Base-by-base conservation (phyloP, 2,888 invertebrate genomes). In the Hypomecis punctinalis region DNA sequence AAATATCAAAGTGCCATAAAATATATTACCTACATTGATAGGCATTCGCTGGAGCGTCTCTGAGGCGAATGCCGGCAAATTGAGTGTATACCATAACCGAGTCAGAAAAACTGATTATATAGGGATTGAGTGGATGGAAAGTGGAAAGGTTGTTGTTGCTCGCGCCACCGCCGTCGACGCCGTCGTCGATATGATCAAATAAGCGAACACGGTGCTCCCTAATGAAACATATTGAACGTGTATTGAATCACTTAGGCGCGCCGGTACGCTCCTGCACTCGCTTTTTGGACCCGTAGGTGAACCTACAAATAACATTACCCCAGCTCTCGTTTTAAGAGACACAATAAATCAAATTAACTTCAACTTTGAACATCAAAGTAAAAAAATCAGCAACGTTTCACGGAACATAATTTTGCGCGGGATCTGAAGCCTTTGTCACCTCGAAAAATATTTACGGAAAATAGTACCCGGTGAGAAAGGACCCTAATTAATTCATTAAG, bases 151-250 rank as follows among this genome's bases (percentile, higher is more conserved):
- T 73, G 71, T 77, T 73, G 82, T 73, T 80, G 79, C 74, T 74
- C 76, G 63, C 57, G 52, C 52, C 52, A 56, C 63, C 47, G 80
- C 80, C 83, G 83, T 82, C 78, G 83, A 82, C 78, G 69, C 69
- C 81, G 80, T 83, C 81, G 83, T 79, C 83, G 83, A 85, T 89
- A 85, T 93, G 89, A 93, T 93, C 91, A 88, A 93, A 93, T 93
- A 90, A 93, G 84, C 89, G 85, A 84, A 81, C 86, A 81, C 85
- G 85, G 87, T 75, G 81, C 85, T 86, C 80, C 85, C 84, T 93
- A 92, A 93, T 92, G 91, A 93, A 92, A 92, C 91, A 91, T 92
- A 92, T 92, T 91, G 92, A 91, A 90, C 88, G 86, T 90, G 90
- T 92, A 92, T 93, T 89, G 91, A 91, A 90, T 90, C 92, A 93